A percentile compares a stretch with the other conserved stretches of the same genome.
Conservation (phyloP, 2,113 vertebrate genomes). For the Sclerurus mexicanus region DNA sequence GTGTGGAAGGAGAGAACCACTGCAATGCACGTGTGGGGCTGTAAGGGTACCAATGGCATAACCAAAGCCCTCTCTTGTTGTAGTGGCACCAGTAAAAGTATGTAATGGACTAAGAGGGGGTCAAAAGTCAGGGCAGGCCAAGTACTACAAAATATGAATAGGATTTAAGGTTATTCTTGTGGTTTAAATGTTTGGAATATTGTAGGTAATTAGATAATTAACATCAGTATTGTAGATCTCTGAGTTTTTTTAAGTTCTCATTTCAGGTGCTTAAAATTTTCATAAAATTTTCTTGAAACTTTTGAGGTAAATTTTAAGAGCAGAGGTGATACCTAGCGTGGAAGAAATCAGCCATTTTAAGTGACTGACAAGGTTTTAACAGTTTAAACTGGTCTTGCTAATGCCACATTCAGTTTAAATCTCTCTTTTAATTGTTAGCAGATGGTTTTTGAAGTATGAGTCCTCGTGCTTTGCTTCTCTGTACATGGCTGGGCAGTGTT, state of each 20-base stretch:
- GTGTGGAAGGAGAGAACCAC: neutral
- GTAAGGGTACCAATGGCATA: neutral
- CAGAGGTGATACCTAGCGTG: neutral
- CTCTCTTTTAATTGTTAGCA: neutral
- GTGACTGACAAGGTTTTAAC: neutral
- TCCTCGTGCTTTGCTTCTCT: neutral
- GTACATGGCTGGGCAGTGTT: neutral
- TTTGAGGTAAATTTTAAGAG: neutral
- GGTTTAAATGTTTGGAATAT: neutral
- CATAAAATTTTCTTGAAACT: neutral
- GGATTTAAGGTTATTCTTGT: neutral
- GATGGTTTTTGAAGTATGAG: neutral
- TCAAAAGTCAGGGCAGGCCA: neutral
- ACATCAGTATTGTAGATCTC: neutral
- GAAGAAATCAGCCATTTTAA: neutral
- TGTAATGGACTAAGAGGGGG: rapidly evolving
- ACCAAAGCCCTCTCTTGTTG: rapidly evolving
- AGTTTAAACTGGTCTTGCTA: neutral
- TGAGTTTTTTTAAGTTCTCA: neutral
- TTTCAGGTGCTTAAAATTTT: neutral
- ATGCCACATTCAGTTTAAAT: neutral
- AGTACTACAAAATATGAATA: neutral
- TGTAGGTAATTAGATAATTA: neutral
- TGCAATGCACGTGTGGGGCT: neutral
- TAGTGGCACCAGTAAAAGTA: neutral